Evolutionary conservation across 2,113 vertebrate species (phyloP).

Genomic region (Amazona vittata): DNA sequence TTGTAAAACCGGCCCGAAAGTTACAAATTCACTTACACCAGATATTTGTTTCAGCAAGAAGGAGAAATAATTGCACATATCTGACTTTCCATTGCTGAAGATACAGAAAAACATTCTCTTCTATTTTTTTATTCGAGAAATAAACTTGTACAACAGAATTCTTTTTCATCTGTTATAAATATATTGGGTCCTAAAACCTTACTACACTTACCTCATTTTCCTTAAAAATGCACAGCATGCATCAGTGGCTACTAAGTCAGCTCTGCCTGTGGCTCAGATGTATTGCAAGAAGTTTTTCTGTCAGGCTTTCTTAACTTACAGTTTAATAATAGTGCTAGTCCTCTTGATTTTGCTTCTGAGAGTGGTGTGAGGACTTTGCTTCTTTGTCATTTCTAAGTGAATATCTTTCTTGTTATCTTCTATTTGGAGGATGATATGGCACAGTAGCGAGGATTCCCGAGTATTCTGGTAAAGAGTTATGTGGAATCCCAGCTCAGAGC

Average conservation of each 20-base stretch:
- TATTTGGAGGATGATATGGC: neutral
- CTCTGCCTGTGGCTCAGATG: neutral
- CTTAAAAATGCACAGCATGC: neutral
- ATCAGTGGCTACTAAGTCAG: neutral
- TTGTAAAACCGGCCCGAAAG: neutral
- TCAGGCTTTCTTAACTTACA: neutral
- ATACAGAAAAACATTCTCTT: neutral
- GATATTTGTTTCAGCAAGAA: neutral
- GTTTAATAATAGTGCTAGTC: neutral
- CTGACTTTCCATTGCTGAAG: neutral
- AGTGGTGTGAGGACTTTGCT: neutral
- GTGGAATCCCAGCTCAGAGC: neutral
- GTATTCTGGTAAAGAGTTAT: neutral
- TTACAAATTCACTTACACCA: neutral
- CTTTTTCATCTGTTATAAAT: neutral
- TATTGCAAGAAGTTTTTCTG: neutral
- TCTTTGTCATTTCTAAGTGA: neutral
- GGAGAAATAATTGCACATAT: neutral
- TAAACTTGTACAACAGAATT: neutral
- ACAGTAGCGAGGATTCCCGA: neutral
- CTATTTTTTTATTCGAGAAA: neutral
- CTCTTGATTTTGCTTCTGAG: neutral
- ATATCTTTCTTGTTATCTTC: neutral
- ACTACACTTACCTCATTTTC: neutral
- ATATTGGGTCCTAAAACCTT: neutral